Base-by-base conservation (phyloP, 92 coral and sea anemone species). In the Siderastrea radians region DNA sequence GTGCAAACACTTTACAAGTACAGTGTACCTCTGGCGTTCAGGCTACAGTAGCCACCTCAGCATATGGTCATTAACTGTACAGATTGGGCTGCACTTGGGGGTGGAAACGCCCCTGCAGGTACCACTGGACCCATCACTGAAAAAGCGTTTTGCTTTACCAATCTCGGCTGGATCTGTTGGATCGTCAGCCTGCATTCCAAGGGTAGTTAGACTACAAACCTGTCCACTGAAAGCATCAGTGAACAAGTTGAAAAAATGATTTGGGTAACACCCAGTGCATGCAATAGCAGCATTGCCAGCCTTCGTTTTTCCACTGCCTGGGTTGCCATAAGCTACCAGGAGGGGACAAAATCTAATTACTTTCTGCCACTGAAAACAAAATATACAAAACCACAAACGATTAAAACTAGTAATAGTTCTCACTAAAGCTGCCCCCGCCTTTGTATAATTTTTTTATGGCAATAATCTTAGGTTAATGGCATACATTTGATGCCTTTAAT, bases 81-180 rank as follows among this genome's bases (percentile, higher is more conserved):
- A 91, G 15, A 91, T 81, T 74, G 94, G 94, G 53, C 77, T 44
- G 50, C 89, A 79, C 71, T 77, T 87, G 2, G 94, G 82, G 19
- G 84, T 12, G 3, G 72, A 4, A 12, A 77, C 83, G 3, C 71
- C 19, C 13, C 68, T 86, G 84, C 92, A 79, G 55, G 50, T 78
- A 3, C 75, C 87, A 72, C 90, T 84, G 14, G 75, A 53, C 72
- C 94, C 92, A 51, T 72, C 92, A 0, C 78, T 61, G 58, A 91
- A 91, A 74, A 91, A 91, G 2, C 87, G 59, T 68, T 91, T 91
- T 3, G 90, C 94, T 47, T 91, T 88, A 11, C 92, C 87, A 4
- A 91, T 85, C 66, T 91, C 92, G 19, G 73, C 64, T 49, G 88
- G 94, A 61, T 87, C 85, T 16, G 94, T 80, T 47, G 95, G 95